Base-by-base conservation (phyloP, 2,888 invertebrate species). In the Plagodis pulveraria region DNA sequence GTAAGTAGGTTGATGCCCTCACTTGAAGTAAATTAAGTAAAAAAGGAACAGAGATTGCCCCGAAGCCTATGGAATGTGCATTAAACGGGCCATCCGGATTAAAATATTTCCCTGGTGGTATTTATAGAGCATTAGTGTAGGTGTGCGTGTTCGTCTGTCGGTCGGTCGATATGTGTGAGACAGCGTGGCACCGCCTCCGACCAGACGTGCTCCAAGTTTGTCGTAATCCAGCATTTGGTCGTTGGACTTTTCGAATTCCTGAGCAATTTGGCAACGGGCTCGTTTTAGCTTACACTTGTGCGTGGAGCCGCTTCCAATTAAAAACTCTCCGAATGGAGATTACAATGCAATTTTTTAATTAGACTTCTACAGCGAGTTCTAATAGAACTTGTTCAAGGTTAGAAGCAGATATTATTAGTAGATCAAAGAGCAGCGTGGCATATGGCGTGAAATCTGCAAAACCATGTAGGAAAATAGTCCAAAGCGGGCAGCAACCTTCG, bases 161-260 rank as follows among this genome's bases (percentile, higher is more conserved):
- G 85, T 78, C 77, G 86, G 78, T 84, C 84, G 83, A 82, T 85
- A 78, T 81, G 81, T 86, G 86, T 88, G 89, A 91, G 92, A 91
- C 91, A 83, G 91, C 91, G 88, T 91, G 92, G 92, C 91, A 91
- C 91, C 91, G 85, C 81, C 85, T 85, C 77, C 79, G 79, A 83
- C 80, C 85, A 87, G 86, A 85, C 86, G 77, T 78, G 80, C 81
- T 77, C 80, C 81, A 81, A 81, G 75, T 80, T 83, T 80, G 83
- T 83, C 79, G 83, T 83, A 82, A 86, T 84, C 86, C 86, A 80
- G 88, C 84, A 84, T 84, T 88, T 84, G 82, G 83, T 81, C 79
- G 83, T 79, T 75, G 72, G 69, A 71, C 75, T 78, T 78, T 81
- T 75, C 73, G 71, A 77, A 79, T 74, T 74, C 72, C 65, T 67